phyloP scores from a whole-genome alignment of 2,797 vertebrate species.

The Clarias fuscus region DNA sequence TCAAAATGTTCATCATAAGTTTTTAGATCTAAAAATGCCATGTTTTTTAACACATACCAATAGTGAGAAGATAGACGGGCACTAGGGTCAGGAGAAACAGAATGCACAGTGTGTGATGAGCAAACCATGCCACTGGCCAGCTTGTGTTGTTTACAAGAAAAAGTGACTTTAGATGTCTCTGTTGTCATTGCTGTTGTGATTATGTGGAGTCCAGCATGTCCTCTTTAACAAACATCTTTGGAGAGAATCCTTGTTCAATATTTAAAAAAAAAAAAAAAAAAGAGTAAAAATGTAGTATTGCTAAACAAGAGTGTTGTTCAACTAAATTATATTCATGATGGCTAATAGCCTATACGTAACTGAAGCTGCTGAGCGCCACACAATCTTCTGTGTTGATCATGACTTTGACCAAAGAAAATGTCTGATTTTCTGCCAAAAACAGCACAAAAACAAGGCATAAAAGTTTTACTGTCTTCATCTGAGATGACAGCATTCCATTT shows the following conservation, averaged over 20 bases:
- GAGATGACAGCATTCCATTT: slow-evolving; percentile 52
- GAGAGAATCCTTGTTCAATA: slow-evolving; percentile 4
- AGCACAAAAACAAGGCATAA: slow-evolving; percentile 58
- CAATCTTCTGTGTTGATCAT: slow-evolving; percentile 52
- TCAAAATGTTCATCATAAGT: not conserved
- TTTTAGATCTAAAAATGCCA: not conserved
- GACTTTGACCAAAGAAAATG: slow-evolving; percentile 63
- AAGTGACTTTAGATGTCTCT: slow-evolving; percentile 45
- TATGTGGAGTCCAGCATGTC: slow-evolving; percentile 49
- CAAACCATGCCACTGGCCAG: slow-evolving; percentile 27
- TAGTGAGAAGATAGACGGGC: slow-evolving; percentile 14
- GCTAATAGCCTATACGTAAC: not conserved
- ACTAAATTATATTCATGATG: not conserved
- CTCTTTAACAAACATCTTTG: not conserved
- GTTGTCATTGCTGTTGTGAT: slow-evolving; percentile 55
- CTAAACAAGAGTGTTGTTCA: not conserved
- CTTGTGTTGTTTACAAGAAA: slow-evolving; percentile 45
- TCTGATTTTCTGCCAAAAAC: slow-evolving; percentile 64
- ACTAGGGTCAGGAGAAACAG: slow-evolving; percentile 44
- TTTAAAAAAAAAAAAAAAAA: not conserved
- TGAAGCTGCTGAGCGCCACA: slow-evolving; percentile 44
- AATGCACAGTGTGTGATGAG: slow-evolving; percentile 30
- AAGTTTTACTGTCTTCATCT: slow-evolving; percentile 71
- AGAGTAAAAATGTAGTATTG: not conserved
- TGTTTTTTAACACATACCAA: slow-evolving; percentile 26